These are phyloP conservation scores for Danio aesculapii DNA, from an alignment of 2,797 vertebrate species.

Conservation along the genomic window DNA sequence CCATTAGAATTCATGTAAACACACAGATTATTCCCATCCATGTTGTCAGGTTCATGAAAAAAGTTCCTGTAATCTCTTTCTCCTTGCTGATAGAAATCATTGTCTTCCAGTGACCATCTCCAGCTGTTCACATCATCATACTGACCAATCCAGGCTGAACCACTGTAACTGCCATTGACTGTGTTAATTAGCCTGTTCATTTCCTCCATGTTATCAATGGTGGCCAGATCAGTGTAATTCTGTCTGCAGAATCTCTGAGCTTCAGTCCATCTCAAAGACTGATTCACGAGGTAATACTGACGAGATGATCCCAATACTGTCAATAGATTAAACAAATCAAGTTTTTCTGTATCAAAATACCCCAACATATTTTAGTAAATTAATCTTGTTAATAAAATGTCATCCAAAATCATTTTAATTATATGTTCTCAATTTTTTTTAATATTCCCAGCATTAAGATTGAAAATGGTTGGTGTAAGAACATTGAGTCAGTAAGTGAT, in stretches of 20 bases:
- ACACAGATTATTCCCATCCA: background rate
- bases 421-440: too few species aligned
- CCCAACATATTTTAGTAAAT: too few species aligned
- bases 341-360: background rate
- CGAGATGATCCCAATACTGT: background rate
- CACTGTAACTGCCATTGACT: background rate
- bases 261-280: constrained; percentile 57
- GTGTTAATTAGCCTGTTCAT: constrained; percentile 28
- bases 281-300: constrained; percentile 56
- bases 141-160: constrained; percentile 30
- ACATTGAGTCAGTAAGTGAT: too few species aligned
- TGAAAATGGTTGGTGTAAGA: too few species aligned
- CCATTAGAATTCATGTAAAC: background rate
- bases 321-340: background rate
- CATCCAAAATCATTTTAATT: too few species aligned
- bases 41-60: background rate
- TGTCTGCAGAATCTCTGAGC: constrained; percentile 47
- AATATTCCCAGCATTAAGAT: too few species aligned
- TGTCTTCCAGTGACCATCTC: constrained; percentile 41
- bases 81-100: constrained; percentile 42
- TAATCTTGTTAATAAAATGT: too few species aligned
- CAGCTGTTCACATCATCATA: constrained; percentile 41
- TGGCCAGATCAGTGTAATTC: constrained; percentile 51
- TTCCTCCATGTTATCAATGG: constrained; percentile 44
- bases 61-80: constrained; percentile 51